Evolutionary conservation across 2,888 invertebrate species (phyloP).

Genomic region (Crioceris asparagi): DNA sequence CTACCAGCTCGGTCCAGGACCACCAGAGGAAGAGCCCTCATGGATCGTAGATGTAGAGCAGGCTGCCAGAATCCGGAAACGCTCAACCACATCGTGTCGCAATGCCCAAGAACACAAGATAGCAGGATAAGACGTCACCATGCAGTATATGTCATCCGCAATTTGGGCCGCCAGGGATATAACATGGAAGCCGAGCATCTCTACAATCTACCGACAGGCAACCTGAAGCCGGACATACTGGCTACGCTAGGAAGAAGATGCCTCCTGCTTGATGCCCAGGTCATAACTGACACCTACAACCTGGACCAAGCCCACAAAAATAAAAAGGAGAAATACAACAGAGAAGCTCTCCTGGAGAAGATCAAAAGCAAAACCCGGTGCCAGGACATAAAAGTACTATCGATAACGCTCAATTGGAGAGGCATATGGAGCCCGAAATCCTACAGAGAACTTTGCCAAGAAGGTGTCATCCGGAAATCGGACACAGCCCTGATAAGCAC

Average conservation of each 20-base stretch:
- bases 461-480: not conserved
- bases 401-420: constrained; percentile 4
- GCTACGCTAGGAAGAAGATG: not conserved
- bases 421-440: constrained; percentile 4
- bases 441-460: not conserved
- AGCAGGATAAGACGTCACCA: not conserved
- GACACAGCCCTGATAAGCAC: constrained; percentile 4
- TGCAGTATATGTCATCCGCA: not conserved
- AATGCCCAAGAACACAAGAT: not conserved
- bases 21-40: constrained; percentile 3
- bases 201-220: not conserved
- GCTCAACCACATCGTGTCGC: not conserved
- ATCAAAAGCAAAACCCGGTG: not conserved
- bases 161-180: not conserved
- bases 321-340: not conserved
- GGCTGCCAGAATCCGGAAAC: constrained; percentile 10
- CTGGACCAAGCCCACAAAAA: not conserved
- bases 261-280: not conserved
- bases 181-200: not conserved
- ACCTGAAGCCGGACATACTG: not conserved
- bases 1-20: constrained; percentile 8
- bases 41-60: constrained; percentile 9
- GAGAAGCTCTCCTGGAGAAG: not conserved
- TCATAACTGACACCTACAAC: not conserved
- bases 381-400: not conserved